phyloP scores from a whole-genome alignment of 2,113 vertebrate species.

The Dunckerocampus dactyliophorus region DNA sequence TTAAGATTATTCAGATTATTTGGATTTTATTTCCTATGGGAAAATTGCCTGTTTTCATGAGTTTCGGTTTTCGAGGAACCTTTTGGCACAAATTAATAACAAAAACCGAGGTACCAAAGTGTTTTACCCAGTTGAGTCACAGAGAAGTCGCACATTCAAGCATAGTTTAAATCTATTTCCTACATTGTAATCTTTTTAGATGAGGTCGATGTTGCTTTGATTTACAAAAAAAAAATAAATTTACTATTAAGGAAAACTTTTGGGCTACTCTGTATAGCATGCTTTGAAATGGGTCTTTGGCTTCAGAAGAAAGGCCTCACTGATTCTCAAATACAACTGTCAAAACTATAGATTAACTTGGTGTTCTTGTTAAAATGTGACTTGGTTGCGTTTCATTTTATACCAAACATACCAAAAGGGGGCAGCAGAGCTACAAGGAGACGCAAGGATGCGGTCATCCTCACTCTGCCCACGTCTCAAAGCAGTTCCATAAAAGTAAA shows the following conservation, averaged over 20 bases:
- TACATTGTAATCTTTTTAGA: neutral
- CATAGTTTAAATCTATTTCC: neutral
- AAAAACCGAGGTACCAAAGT: too few relatives aligned
- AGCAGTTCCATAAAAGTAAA: conserved; percentile 44
- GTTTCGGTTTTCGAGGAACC: too few relatives aligned
- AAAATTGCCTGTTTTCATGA: too few relatives aligned
- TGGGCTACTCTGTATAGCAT: conserved; percentile 10
- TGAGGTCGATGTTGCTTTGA: neutral
- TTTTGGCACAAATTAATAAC: too few relatives aligned
- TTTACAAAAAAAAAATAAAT: conserved; percentile 3
- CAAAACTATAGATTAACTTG: conserved; percentile 24
- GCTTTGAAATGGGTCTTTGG: conserved; percentile 34
- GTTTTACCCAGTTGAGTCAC: neutral
- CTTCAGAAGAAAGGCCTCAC: conserved; percentile 30
- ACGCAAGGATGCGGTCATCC: conserved; percentile 20
- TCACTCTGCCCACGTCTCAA: conserved; percentile 18
- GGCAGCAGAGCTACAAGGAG: conserved; percentile 59
- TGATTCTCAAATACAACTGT: conserved; percentile 15
- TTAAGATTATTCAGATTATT: too few relatives aligned
- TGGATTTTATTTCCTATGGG: too few relatives aligned
- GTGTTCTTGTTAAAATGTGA: conserved; percentile 17
- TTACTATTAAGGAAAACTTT: too few relatives aligned
- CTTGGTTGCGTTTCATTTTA: neutral
- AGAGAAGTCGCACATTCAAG: conserved; percentile 9
- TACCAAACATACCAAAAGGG: conserved; percentile 45